A percentile compares a stretch with the other conserved stretches of the same genome.
phyloP scores from a whole-genome alignment of 2,113 vertebrate species.

The Pomatostomus ruficeps region DNA sequence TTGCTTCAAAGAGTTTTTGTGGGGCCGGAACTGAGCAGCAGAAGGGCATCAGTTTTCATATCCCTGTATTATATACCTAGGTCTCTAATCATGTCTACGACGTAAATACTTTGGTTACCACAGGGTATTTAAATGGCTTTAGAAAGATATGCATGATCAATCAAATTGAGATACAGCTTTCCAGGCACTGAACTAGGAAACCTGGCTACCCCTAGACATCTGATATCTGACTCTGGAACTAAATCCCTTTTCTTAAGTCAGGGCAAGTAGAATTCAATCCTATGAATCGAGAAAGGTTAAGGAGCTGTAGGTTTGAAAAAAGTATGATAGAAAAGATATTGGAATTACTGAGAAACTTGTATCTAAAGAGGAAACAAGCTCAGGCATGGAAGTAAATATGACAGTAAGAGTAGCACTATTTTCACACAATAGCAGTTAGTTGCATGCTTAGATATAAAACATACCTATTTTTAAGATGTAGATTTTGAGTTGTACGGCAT shows the following conservation, averaged over 20 bases:
- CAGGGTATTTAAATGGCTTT: neutral
- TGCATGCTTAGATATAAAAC: neutral
- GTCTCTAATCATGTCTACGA: neutral
- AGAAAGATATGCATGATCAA: neutral
- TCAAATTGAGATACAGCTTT: neutral
- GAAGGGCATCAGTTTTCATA: neutral
- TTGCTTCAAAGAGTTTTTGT: neutral
- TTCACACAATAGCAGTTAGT: neutral
- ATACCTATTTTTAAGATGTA: neutral
- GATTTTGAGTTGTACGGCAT: neutral
- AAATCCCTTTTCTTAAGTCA: neutral
- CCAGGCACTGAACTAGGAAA: neutral
- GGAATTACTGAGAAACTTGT: neutral
- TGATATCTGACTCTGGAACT: neutral
- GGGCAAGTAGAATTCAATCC: neutral
- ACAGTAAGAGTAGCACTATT: neutral
- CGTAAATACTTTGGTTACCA: neutral
- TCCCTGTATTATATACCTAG: neutral
- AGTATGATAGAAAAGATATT: neutral
- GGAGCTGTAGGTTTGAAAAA: neutral
- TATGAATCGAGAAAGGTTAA: neutral
- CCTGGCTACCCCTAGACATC: neutral
- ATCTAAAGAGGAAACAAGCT: neutral
- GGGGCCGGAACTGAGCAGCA: neutral
- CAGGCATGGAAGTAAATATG: neutral